Evolutionary conservation across 2,888 invertebrate genomes (phyloP), one percentile per base, ranked within the genome.

Genomic region (Chrysotoxum bicinctum): DNA sequence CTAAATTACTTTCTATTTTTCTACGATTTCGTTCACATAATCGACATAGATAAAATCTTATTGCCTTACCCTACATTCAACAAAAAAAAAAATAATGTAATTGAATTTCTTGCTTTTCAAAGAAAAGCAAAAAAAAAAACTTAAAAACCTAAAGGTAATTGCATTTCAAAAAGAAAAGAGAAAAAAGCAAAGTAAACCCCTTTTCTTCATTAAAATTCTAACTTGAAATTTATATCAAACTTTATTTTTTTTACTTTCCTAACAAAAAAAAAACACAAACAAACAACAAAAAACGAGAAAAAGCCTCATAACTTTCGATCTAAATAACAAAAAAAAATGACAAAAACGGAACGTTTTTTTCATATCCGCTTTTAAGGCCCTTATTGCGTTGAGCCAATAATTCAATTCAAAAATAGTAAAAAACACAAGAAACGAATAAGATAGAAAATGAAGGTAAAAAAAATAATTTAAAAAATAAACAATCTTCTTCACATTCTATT

Each of bases 331-430:
- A 14, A 50, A 0, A 14, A 23, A 50, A 23, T 1, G 26, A 66
- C 23, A 79, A 66, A 75, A 21, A 19, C 48, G 6, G 14, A 72
- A 72, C 60, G 64, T 70, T 56, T 21, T 64, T 26, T 72, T 35
- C 45, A 75, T 79, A 75, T 84, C 84, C 79, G 52, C 52, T 66
- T 79, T 19, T 23, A 23, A 56, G 50, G 37, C 78, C 70, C 56
- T 82, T 79, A 84, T 75, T 84, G 74, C 75, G 75, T 80, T 79
- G 66, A 72, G 84, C 70, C 74, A 84, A 84, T 84, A 84, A 84
- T 84, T 84, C 79, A 84, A 84, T 84, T 80, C 80, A 68, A 72
- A 62, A 83, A 76, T 54, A 45, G 52, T 66, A 56, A 43, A 48
- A 26, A 48, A 19, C 3, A 60, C 9, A 68, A 4, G 23, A 70